A percentile compares a stretch with the other conserved stretches of the same genome.
These are phyloP conservation scores for Acanthurus leucopareius DNA, from an alignment of 2,797 vertebrate species.

Conservation along the genomic window DNA sequence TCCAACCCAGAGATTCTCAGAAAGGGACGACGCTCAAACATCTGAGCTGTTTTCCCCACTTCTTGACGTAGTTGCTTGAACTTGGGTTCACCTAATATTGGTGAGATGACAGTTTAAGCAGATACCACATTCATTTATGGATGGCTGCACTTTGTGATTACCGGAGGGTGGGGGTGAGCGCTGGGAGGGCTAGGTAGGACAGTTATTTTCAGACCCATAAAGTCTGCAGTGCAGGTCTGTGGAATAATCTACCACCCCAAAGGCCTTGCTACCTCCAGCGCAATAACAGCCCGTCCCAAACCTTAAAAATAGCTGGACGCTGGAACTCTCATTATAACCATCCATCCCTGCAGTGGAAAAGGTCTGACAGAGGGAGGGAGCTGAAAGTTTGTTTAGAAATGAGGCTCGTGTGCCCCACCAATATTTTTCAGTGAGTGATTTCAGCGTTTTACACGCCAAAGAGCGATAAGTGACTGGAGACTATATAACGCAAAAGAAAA, in stretches of 20 bases:
- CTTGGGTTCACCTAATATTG: slow-evolving; percentile 67
- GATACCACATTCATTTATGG: slow-evolving; percentile 77
- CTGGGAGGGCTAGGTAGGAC: slow-evolving; percentile 69
- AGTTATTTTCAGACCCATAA: slow-evolving; percentile 85
- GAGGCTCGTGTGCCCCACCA: slow-evolving; percentile 50
- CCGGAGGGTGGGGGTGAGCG: slow-evolving; percentile 68
- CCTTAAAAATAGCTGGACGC: slow-evolving; percentile 79
- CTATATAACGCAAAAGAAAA: neutral
- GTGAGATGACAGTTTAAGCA: slow-evolving; percentile 77
- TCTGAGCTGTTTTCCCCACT: slow-evolving; percentile 46
- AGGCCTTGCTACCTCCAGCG: slow-evolving; percentile 74
- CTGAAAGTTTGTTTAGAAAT: slow-evolving; percentile 72
- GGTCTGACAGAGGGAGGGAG: slow-evolving; percentile 62
- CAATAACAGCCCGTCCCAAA: slow-evolving; percentile 77
- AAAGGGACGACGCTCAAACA: slow-evolving; percentile 31
- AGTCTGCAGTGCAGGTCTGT: slow-evolving; percentile 79
- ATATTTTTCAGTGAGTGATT: slow-evolving; percentile 54
- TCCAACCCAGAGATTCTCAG: slow-evolving; percentile 38
- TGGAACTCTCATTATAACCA: slow-evolving; percentile 83
- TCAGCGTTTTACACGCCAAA: slow-evolving; percentile 45
- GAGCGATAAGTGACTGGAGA: slow-evolving; percentile 44
- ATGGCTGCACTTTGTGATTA: slow-evolving; percentile 81
- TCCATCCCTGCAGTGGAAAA: slow-evolving; percentile 78
- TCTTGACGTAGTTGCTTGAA: slow-evolving; percentile 52
- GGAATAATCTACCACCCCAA: slow-evolving; percentile 80